Base-by-base conservation (phyloP, 2,888 invertebrate genomes). In the Anodontia alba region DNA sequence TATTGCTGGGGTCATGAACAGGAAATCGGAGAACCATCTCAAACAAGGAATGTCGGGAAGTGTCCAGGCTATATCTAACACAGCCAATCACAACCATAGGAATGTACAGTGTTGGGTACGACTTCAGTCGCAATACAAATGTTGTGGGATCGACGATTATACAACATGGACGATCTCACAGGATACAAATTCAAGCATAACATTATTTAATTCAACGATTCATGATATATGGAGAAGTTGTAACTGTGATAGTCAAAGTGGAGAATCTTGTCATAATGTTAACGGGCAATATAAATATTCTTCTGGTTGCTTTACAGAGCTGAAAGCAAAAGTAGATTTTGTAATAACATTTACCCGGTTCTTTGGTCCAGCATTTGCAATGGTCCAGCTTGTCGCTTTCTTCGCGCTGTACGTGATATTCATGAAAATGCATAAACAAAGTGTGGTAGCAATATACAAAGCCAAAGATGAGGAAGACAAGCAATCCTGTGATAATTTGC, bases 21-120 rank as follows among this genome's bases (percentile, higher is more conserved):
- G 17, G 62, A 62, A 62, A 20, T 20, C n/a, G 33, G 33, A 33
- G 33, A 15, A 29, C 15, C 31, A 33, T 3, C 33, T 62, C 1
- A 62, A 62, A 62, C 33, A 62, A 62, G 62, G 62, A 31, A 62
- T 62, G 62, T 1, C 29, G 33, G 62, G 62, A 29, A 62, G 62
- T 33, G 20, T 33, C 1, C 31, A 33, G 31, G 5, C 31, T 62
- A 62, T 62, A 33, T 33, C 31, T 62, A 62, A 33, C 2, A 31
- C 62, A 10, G 33, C 7, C 20, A 20, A 33, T 33, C 1, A 33
- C 62, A 2, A n/a, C 17, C 62, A 33, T 33, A 29, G 5, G 5
- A 33, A 26, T 31, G 33, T 62, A 17, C 7, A 20, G 29, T 62
- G 62, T 29, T 62, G 62, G 62, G 33, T 2, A 20, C 62, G 23